A percentile compares a stretch with the other conserved stretches of the same genome.
phyloP scores from a whole-genome alignment of 2,888 invertebrate genomes.

The Eupeodes latifasciatus region DNA sequence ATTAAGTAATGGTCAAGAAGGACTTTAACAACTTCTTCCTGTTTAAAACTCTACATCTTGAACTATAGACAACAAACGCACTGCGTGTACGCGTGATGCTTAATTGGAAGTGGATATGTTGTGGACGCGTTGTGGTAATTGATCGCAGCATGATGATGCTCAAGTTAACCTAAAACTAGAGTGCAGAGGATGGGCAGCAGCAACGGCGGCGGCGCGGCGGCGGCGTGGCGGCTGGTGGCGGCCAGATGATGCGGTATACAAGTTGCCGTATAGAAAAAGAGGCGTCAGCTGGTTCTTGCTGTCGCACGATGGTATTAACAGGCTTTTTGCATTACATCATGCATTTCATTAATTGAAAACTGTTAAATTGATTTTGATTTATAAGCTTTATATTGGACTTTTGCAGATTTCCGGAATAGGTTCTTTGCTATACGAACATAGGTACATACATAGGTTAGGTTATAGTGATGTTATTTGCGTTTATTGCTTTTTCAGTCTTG shows the following conservation, averaged over 20 bases:
- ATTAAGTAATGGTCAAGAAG: too few relatives aligned
- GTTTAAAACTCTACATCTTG: neutral
- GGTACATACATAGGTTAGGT: neutral
- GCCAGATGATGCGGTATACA: too few relatives aligned
- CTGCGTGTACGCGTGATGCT: constrained; percentile 59
- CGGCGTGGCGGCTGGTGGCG: too few relatives aligned
- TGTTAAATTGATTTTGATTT: constrained; percentile 72
- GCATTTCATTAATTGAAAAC: constrained; percentile 73
- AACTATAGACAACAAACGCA: constrained; percentile 39
- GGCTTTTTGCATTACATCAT: constrained; percentile 51
- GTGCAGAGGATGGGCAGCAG: neutral
- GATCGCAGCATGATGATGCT: constrained; percentile 67
- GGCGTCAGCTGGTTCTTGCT: constrained; percentile 17
- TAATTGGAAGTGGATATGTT: constrained; percentile 70
- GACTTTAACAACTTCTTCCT: too few relatives aligned
- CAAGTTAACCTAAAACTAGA: constrained; percentile 51
- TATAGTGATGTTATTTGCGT: neutral
- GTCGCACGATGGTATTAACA: constrained; percentile 38
- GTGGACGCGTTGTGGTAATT: constrained; percentile 60
- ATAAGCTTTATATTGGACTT: constrained; percentile 42
- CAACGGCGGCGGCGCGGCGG: too few relatives aligned
- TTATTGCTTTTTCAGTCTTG: constrained; percentile 3
- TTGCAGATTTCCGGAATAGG: constrained; percentile 34
- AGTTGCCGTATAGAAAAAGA: neutral
- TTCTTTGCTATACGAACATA: neutral